Evolutionary conservation across 53 echinoderm and acorn worm species (phyloP), one percentile per base, ranked within the genome.

Genomic region (Echinometra lucunter): DNA sequence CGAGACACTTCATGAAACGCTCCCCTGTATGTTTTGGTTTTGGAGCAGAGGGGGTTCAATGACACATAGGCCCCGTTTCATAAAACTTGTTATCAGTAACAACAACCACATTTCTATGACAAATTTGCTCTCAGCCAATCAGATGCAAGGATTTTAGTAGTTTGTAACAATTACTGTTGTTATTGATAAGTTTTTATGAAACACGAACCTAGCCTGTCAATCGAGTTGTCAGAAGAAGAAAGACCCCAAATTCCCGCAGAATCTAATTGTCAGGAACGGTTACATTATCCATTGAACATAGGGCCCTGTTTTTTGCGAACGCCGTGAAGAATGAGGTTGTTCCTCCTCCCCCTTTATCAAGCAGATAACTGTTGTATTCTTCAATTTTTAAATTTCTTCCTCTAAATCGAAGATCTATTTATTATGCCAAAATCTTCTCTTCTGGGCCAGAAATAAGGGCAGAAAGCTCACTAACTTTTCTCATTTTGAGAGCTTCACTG

Each of bases 11-110:
- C n/a, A n/a, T n/a, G n/a, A n/a, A n/a, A n/a, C n/a, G n/a, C n/a
- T n/a, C n/a, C n/a, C n/a, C n/a, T n/a, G n/a, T n/a, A n/a, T n/a
- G n/a, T 47, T 32, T 74, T 74, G 74, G 74, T 74, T 74, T 27
- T 74, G 74, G 32, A 74, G 74, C 74, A 37, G 38, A 42, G 38
- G 82, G 82, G 82, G 82, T 81, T 81, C 40, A 18, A 81, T 81
- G 82, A 81, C 82, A 81, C 40, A 2, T 81, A n/a, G n/a, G n/a
- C n/a, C n/a, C n/a, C n/a, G n/a, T n/a, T n/a, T n/a, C n/a, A n/a
- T n/a, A n/a, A n/a, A n/a, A n/a, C n/a, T n/a, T n/a, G n/a, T n/a
- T n/a, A n/a, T n/a, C n/a, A n/a, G n/a, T n/a, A n/a, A n/a, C n/a
- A n/a, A n/a, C n/a, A n/a, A n/a, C n/a, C n/a, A n/a, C n/a, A n/a